Conservation (phyloP, 2,113 vertebrate species). For the Epinephelus lanceolatus region DNA sequence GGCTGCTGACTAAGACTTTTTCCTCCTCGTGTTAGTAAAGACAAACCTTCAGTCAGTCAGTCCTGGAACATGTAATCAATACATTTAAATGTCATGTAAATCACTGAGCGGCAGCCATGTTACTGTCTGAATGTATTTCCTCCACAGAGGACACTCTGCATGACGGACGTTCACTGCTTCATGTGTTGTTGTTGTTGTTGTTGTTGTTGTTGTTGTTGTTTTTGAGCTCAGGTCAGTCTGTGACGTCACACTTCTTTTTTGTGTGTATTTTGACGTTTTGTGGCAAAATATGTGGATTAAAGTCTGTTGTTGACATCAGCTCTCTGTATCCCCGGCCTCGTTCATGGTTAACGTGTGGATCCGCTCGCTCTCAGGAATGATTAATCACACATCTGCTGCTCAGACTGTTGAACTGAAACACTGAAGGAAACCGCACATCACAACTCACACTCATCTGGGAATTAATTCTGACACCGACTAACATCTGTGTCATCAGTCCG, state of each 20-base stretch:
- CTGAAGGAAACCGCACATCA: background rate
- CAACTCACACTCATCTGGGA: too few relatives aligned
- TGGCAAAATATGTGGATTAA: conserved; percentile 53
- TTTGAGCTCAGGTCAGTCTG: conserved; percentile 23
- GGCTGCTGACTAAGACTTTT: background rate
- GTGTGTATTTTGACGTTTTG: conserved; percentile 14
- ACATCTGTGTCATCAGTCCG: too few relatives aligned
- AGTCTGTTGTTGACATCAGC: conserved; percentile 31
- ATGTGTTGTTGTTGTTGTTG: background rate
- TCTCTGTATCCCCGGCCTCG: background rate
- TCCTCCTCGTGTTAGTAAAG: too few relatives aligned
- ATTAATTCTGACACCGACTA: too few relatives aligned
- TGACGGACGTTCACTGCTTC: background rate
- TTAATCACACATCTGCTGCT: conserved; percentile 1
- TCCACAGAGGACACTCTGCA: background rate
- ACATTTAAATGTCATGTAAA: background rate
- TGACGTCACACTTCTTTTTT: conserved; percentile 5
- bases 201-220: conserved; percentile 9
- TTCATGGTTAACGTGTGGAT: conserved; percentile 42
- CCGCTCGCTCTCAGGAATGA: background rate
- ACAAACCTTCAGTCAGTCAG: background rate
- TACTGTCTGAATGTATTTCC: conserved; percentile 6
- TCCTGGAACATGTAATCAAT: background rate
- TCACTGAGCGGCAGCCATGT: too few relatives aligned
- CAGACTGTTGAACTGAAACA: background rate